Percentiles rank a stretch among this genome's conserved stretches.
Evolutionary conservation across 2,888 invertebrate genomes (phyloP).

Genomic region (Plebejus argus): DNA sequence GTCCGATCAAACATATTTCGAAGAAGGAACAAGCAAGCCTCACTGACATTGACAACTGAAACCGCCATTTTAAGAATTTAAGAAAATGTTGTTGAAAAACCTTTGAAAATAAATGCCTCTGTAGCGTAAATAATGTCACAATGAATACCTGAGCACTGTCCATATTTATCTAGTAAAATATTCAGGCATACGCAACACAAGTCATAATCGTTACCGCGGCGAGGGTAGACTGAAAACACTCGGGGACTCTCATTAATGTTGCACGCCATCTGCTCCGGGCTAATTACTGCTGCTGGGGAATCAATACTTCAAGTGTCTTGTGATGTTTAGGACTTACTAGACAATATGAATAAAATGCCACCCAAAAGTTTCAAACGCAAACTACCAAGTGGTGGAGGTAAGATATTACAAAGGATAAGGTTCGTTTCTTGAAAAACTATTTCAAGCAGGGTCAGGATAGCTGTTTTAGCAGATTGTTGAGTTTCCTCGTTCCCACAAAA

Average conservation of each 20-base stretch:
- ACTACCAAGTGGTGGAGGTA: background rate
- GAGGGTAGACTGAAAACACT: conserved; percentile 24
- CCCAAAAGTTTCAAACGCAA: background rate
- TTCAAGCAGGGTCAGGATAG: too few relatives aligned
- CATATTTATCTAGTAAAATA: background rate
- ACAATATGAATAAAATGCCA: background rate
- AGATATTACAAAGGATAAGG: background rate
- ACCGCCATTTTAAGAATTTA: background rate
- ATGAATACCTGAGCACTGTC: background rate
- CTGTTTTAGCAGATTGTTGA: too few relatives aligned
- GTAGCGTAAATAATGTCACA: background rate
- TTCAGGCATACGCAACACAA: conserved; percentile 7
- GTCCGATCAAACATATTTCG: too few relatives aligned
- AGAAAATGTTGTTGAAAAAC: background rate
- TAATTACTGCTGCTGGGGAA: conserved; percentile 9
- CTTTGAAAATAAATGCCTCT: background rate
- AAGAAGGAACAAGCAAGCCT: too few relatives aligned
- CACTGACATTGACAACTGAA: background rate
- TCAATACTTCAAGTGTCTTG: background rate
- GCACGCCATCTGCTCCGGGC: background rate
- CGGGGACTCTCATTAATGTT: conserved; percentile 4
- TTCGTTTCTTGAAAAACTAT: too few relatives aligned
- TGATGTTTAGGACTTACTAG: background rate
- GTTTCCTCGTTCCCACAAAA: too few relatives aligned
- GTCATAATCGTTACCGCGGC: conserved; percentile 8